Evolutionary conservation across 1,140 invertebrate species (phyloP), one percentile per base, ranked within the genome.

Genomic region (Dinoponera quadriceps): DNA sequence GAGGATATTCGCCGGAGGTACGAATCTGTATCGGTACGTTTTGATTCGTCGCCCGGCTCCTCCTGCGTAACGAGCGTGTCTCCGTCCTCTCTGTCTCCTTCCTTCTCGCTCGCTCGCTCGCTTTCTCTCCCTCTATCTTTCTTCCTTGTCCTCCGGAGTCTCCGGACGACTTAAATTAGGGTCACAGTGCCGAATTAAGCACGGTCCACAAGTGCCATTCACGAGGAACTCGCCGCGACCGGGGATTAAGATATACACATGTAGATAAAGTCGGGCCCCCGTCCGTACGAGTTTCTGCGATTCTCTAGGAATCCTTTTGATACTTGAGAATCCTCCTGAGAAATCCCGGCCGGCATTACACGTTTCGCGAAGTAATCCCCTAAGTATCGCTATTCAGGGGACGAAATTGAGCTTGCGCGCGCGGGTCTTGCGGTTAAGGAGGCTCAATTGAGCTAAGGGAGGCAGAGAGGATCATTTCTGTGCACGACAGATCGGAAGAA

Each of bases 161-260:
- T 2, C 2, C 75, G 75, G 65, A 69, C 75, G 75, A 80, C 84
- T 77, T 86, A 87, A 77, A 88, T 88, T 87, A 85, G 77, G 83
- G 86, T 83, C 81, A 89, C 69, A 82, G 81, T 72, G 73, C 75
- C 75, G 87, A 88, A 89, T 89, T 88, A 89, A 89, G 84, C 66
- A 88, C 87, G 88, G 81, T 89, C 80, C 88, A 88, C 87, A 89
- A 89, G 88, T 89, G 87, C 87, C 78, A 88, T 89, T 89, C 85
- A 88, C 60, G 73, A 69, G 80, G 65, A 88, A 89, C 88, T 83
- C 78, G 87, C 74, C 48, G 60, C 84, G 86, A 88, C 84, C 81
- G 33, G 88, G 82, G 88, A 89, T 89, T 89, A 89, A 89, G 88
- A 89, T 89, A 85, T 82, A 83, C 82, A 82, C 87, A 84, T 73